Base-by-base conservation (phyloP, 2,888 invertebrate species). In the Ornithoptera priamus region DNA sequence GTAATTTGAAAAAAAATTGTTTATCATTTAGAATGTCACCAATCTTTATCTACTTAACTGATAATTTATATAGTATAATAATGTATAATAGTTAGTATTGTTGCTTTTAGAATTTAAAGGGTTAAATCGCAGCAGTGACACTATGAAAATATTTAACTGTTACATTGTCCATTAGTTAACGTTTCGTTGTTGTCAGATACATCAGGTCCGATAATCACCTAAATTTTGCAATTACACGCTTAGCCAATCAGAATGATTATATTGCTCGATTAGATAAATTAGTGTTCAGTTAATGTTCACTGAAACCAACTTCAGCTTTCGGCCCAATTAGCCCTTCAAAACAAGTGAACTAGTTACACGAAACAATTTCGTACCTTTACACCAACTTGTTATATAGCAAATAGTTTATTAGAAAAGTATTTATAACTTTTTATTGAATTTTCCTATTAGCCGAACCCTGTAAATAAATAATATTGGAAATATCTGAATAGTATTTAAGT, bases 181-280 rank as follows among this genome's bases (percentile, higher is more conserved):
- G 53, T 53, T 53, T n/a, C 22, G n/a, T 22, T 22, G 62, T 30
- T 39, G 64, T 68, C 60, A 68, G 53, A 68, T 60, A 36, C 22
- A 36, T 64, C 36, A 65, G 39, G 17, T 59, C 30, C 24, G 57
- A 42, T 64, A 60, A 65, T 65, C 39, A n/a, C 53, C 53, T 63
- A 53, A 64, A 68, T 42, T 68, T 68, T 61, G 60, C 65, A 57
- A 69, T 69, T 61, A 69, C 69, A 69, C 56, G 65, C 65, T 65
- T 53, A 65, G 65, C 65, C 65, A 61, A 69, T 69, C 64, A 61
- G 65, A 65, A 69, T 61, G 69, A 69, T 69, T 65, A 69, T 69
- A 65, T 65, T 65, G 65, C 62, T 62, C 68, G 69, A 69, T 69
- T 69, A 65, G 61, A 69, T 65, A 65, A 64, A 69, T 69, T 61